These are phyloP conservation scores for Hipposideros larvatus DNA, from an alignment of 2,797 vertebrate genomes.

Conservation along the genomic window DNA sequence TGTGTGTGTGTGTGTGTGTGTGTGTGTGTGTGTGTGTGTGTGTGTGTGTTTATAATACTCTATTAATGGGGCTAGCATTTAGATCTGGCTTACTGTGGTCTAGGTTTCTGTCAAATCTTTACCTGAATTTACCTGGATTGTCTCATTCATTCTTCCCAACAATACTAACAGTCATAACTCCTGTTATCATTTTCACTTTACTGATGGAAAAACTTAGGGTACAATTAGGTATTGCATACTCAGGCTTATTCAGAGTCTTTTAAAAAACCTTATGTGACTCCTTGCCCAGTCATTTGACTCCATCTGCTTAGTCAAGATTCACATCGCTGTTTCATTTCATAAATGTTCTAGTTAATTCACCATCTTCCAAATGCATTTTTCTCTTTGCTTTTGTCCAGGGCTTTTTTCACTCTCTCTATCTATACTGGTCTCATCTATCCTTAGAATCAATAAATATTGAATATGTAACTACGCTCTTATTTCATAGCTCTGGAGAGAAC, in stretches of 20 bases:
- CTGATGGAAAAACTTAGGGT: not conserved
- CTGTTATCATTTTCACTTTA: not conserved
- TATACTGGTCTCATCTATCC: not conserved
- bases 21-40: not conserved
- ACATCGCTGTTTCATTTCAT: slow-evolving; percentile 14
- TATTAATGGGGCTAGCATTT: not conserved
- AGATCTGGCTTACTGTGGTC: not conserved
- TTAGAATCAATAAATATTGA: slow-evolving; percentile 55
- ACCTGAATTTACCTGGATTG: not conserved
- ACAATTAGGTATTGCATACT: not conserved
- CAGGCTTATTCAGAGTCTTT: not conserved
- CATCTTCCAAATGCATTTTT: slow-evolving; percentile 35
- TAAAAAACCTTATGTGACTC: not conserved
- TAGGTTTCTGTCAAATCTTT: not conserved
- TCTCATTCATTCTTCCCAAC: slow-evolving; percentile 18
- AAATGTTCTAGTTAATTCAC: slow-evolving; percentile 13
- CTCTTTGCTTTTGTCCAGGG: not conserved
- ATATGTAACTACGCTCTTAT: not conserved
- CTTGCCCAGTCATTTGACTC: not conserved
- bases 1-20: not conserved
- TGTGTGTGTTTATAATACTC: not conserved
- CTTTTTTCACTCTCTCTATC: not conserved
- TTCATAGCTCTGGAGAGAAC: not conserved
- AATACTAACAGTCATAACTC: not conserved
- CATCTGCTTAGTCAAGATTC: not conserved